These are phyloP conservation scores for Temnothorax nylanderi DNA, from an alignment of 1,140 invertebrate genomes.

Conservation along the genomic window DNA sequence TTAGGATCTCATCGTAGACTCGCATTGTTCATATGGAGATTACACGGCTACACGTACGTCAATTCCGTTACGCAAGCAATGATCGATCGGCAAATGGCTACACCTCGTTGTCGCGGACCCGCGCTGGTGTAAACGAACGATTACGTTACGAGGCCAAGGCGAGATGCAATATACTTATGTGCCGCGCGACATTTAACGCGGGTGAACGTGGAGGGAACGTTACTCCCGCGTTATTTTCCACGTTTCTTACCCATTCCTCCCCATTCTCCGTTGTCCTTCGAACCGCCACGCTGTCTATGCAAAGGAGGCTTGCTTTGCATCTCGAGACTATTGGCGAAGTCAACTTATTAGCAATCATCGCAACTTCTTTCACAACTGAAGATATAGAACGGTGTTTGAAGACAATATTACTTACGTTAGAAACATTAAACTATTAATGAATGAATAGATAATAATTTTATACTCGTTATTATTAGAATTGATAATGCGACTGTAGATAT, in stretches of 20 bases:
- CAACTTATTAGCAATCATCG: not conserved
- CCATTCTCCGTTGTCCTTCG: constrained; percentile 22
- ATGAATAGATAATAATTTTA: not conserved
- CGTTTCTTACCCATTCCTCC: constrained; percentile 21
- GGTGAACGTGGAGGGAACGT: constrained; percentile 79
- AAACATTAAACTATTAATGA: not conserved
- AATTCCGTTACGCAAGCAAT: constrained; percentile 76
- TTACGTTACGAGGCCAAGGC: constrained; percentile 83
- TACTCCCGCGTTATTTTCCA: constrained; percentile 71
- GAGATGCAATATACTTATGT: constrained; percentile 69
- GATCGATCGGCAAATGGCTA: constrained; percentile 79
- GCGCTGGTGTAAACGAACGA: constrained; percentile 77
- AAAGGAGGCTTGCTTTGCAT: not conserved
- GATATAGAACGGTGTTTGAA: too few relatives aligned
- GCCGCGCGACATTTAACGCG: constrained; percentile 57
- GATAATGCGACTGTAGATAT: not conserved
- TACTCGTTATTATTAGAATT: not conserved
- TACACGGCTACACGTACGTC: constrained; percentile 64
- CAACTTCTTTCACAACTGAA: not conserved
- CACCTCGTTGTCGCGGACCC: constrained; percentile 73
- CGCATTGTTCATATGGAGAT: constrained; percentile 37
- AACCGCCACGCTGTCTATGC: constrained; percentile 24
- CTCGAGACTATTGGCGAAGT: not conserved
- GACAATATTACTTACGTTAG: not conserved
- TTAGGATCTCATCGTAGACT: constrained; percentile 13